These are phyloP conservation scores for Labeo catla DNA, from an alignment of 2,113 vertebrate species.

Conservation along the genomic window DNA sequence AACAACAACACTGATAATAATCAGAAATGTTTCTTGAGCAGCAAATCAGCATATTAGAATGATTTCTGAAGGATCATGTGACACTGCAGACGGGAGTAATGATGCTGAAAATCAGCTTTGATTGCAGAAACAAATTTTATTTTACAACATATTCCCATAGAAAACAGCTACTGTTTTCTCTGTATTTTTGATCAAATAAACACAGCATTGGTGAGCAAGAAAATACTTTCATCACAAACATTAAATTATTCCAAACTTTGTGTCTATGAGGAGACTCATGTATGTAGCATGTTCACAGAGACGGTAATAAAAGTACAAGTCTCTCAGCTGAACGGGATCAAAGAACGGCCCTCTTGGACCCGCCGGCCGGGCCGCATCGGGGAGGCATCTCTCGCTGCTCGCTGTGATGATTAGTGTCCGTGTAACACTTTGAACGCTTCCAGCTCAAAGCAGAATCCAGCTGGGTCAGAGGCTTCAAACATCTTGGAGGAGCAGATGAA, in stretches of 20 bases:
- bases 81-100: too few relatives aligned
- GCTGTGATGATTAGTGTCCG: constrained; percentile 76
- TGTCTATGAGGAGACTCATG: background rate
- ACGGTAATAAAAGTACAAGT: constrained; percentile 69
- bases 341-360: constrained; percentile 72
- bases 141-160: too few relatives aligned
- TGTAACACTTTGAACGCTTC: constrained; percentile 73
- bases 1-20: background rate
- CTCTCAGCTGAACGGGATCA: constrained; percentile 71
- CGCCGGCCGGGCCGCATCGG: constrained; percentile 69
- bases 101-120: too few relatives aligned
- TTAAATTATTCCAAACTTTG: background rate
- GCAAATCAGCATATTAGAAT: too few relatives aligned
- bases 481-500: constrained; percentile 59
- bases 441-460: constrained; percentile 75
- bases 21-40: too few relatives aligned
- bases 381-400: constrained; percentile 67
- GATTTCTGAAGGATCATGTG: too few relatives aligned
- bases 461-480: constrained; percentile 79
- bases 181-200: too few relatives aligned
- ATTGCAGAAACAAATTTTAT: too few relatives aligned
- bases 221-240: background rate
- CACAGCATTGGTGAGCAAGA: too few relatives aligned
- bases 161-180: too few relatives aligned
- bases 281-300: background rate